These are phyloP conservation scores for Brenthis ino DNA, from an alignment of 2,888 invertebrate species.

Conservation along the genomic window DNA sequence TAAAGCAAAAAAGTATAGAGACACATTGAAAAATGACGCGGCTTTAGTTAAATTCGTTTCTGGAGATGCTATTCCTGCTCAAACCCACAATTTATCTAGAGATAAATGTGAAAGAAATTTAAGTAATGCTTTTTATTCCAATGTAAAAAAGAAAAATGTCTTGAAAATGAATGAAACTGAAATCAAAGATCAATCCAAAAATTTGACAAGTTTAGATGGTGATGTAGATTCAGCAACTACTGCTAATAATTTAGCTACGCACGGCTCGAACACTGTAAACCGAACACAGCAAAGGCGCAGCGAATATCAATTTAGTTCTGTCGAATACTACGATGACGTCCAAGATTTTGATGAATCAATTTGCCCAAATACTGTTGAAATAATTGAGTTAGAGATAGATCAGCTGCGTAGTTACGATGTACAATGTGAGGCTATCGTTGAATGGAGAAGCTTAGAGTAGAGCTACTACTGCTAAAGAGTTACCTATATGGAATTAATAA, in stretches of 20 bases:
- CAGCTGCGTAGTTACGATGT: slow-evolving; percentile 60
- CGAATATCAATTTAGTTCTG: slow-evolving; percentile 66
- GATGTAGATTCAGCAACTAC: slow-evolving; percentile 34
- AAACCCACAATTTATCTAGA: slow-evolving; percentile 44
- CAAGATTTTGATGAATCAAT: slow-evolving; percentile 46
- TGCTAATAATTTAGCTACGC: slow-evolving; percentile 1
- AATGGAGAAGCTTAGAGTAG: slow-evolving; percentile 61
- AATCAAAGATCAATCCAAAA: slow-evolving; percentile 29
- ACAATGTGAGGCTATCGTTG: slow-evolving; percentile 57
- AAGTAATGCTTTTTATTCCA: slow-evolving; percentile 16
- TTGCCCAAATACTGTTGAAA: slow-evolving; percentile 58
- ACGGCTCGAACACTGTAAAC: slow-evolving; percentile 20
- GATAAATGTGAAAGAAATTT: slow-evolving; percentile 45
- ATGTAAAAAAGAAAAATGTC: background rate
- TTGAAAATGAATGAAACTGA: slow-evolving; percentile 36
- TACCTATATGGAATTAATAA: background rate
- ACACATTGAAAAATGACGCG: slow-evolving; percentile 53
- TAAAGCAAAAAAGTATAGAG: slow-evolving; percentile 50
- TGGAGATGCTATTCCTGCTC: slow-evolving; percentile 49
- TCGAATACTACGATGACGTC: slow-evolving; percentile 66
- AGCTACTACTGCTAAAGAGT: background rate
- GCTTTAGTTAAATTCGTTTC: slow-evolving; percentile 57
- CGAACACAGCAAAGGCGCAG: slow-evolving; percentile 45
- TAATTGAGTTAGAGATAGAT: slow-evolving; percentile 55
- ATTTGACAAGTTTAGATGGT: slow-evolving; percentile 20